Evolutionary conservation across 2,113 vertebrate species (phyloP), one percentile per base, ranked within the genome.

Genomic region (Phalacrocorax carbo): DNA sequence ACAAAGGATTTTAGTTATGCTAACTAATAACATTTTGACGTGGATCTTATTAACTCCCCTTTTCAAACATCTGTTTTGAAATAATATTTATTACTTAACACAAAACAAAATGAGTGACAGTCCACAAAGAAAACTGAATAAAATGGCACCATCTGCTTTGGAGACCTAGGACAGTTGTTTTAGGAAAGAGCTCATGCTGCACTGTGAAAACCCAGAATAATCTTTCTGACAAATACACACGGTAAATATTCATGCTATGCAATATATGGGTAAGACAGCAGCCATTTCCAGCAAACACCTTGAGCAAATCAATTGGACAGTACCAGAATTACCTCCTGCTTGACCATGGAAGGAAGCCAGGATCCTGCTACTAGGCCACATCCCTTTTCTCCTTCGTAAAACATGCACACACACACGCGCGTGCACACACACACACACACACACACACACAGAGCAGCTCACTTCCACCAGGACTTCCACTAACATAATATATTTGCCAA

Each of bases 271-370:
- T 87, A 93, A 71, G 82, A 86, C 57, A 95, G 60, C 40, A 92
- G 55, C 66, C 81, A 91, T 94, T 96, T 96, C 93, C 79, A 96
- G 92, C 75, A 96, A 97, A 91, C 71, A 91, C 82, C 72, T 80
- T 95, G 85, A 96, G 88, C 80, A 98, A 97, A 96, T 95, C 70
- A 90, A 65, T 51, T 93, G 86, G 86, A 91, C 48, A 95, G 57
- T 65, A 95, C 36, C 54, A 94, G 69, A 96, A 96, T 93, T 60
- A 85, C 40, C 84, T 97, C 58, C 86, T 96, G 57, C 36, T 94
- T 86, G 46, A 72, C 57, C 14, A 11, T 86, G 91, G 96, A 88
- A 88, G 36, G 17, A 89, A 94, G 77, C 94, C 94, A 95, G 83
- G 85, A 49, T 49, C 34, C 86, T 79, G 55, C 48, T 94, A 40